Base-by-base conservation (phyloP, 1,140 invertebrate genomes). In the Leptinotarsa texana region DNA sequence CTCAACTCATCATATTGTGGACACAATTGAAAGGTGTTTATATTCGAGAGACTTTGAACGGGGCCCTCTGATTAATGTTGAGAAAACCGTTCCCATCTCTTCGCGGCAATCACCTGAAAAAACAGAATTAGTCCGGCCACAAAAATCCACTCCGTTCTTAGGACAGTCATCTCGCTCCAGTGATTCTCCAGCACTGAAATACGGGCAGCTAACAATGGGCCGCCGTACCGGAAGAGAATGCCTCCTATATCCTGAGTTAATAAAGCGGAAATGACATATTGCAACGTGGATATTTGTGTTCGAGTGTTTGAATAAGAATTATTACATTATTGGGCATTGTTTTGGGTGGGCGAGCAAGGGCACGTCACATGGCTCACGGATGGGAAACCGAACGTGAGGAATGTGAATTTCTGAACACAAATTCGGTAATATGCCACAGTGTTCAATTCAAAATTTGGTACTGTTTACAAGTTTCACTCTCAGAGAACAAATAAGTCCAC, bases 201-300 rank as follows among this genome's bases (percentile, higher is more conserved):
- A 57, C 51, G n/a, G 51, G 51, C 51, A 18, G 51, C 51, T 18
- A 57, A 57, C 51, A 57, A 57, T 57, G 51, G n/a, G n/a, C n/a
- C n/a, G 51, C n/a, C 51, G 51, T 68, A 49, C 66, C 66, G 66
- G 66, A 68, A 68, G 66, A 68, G 66, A 68, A 68, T 47, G 24
- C 42, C 24, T 33, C 24, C 42, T 42, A 27, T 68, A 42, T 57
- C 51, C 51, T 57, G 51, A 18, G 66, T 68, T 68, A 68, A 68
- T 68, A 68, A 68, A 68, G 66, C 66, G 66, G 66, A 68, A 68
- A 68, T 68, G 66, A 68, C 66, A 68, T 68, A 68, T 68, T 68
- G 66, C 66, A 68, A 68, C 33, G 42, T 68, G 66, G 66, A 68
- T 68, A 68, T 68, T 68, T 68, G 66, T 68, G 51, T 15, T 57